phyloP scores from a whole-genome alignment of 2,888 invertebrate genomes.

The Metopia argyrocephala region DNA sequence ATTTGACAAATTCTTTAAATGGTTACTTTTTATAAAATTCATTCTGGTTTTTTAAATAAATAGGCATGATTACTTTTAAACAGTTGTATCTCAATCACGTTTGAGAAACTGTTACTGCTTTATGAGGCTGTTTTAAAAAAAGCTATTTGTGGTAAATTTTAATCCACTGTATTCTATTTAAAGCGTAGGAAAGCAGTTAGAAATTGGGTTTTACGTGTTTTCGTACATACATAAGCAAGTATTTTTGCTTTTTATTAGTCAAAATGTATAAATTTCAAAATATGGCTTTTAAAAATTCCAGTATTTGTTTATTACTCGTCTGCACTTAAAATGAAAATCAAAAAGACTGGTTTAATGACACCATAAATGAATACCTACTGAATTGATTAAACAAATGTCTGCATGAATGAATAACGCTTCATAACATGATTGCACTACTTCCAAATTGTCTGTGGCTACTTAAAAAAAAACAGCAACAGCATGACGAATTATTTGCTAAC shows the following conservation, averaged over 20 bases:
- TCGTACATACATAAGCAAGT: constrained; percentile 30
- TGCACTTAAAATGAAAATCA: not conserved
- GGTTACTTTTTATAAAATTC: not conserved
- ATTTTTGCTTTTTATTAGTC: no score
- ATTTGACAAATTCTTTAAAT: not conserved
- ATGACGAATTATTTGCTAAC: not conserved
- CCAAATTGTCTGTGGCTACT: constrained; percentile 63
- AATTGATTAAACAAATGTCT: constrained; percentile 18
- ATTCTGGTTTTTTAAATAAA: no score
- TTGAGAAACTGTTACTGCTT: no score
- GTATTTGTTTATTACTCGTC: constrained; percentile 44
- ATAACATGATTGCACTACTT: constrained; percentile 64
- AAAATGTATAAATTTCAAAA: constrained; percentile 15
- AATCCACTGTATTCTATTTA: constrained; percentile 28
- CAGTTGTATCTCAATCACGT: not conserved
- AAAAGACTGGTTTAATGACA: constrained; percentile 59
- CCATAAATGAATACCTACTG: constrained; percentile 56
- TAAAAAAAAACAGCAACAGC: constrained; percentile 26
- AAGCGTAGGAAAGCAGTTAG: constrained; percentile 55
- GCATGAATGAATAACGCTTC: not conserved
- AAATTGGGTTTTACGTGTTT: constrained; percentile 65
- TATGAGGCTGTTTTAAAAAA: not conserved
- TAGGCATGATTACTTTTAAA: not conserved
- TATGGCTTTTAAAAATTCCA: constrained; percentile 12
- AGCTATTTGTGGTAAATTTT: not conserved